Evolutionary conservation across 2,113 vertebrate species (phyloP).

Genomic region (Cyanoderma ruficeps): DNA sequence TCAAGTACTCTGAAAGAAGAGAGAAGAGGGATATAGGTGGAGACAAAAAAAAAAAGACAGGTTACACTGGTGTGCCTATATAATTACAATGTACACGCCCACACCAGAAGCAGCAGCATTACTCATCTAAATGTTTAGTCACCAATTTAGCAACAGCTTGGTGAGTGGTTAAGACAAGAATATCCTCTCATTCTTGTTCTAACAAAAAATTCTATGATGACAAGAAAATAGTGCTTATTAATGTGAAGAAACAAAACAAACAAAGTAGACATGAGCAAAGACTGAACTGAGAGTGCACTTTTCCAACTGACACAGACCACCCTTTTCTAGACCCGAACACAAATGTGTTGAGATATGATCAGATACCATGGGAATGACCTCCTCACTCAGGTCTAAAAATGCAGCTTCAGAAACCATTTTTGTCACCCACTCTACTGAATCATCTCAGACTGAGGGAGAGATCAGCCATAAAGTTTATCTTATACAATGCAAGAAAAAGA

Average conservation of each 20-base stretch:
- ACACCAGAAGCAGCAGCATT: constrained; percentile 44
- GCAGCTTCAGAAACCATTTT: not conserved
- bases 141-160: constrained; percentile 44
- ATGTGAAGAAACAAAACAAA: not conserved
- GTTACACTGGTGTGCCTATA: constrained; percentile 21
- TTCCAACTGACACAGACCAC: not conserved
- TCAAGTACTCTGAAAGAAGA: constrained; percentile 83
- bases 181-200: constrained; percentile 32
- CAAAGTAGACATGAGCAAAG: not conserved
- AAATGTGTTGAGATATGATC: not conserved
- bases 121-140: constrained; percentile 56
- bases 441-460: not conserved
- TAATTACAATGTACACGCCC: constrained; percentile 70
- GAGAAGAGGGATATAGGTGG: constrained; percentile 61
- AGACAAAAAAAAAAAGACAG: constrained; percentile 52
- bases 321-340: not conserved
- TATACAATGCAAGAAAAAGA: not conserved
- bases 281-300: not conserved
- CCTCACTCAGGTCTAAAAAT: not conserved
- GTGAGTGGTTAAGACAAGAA: constrained; percentile 35
- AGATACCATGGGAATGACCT: not conserved
- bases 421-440: not conserved
- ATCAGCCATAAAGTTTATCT: not conserved
- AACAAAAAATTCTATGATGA: not conserved
- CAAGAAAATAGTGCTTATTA: not conserved